A percentile compares a stretch with the other conserved stretches of the same genome.
Evolutionary conservation across 2,888 invertebrate genomes (phyloP).

Genomic region (Lordiphosa andalusiaca): DNA sequence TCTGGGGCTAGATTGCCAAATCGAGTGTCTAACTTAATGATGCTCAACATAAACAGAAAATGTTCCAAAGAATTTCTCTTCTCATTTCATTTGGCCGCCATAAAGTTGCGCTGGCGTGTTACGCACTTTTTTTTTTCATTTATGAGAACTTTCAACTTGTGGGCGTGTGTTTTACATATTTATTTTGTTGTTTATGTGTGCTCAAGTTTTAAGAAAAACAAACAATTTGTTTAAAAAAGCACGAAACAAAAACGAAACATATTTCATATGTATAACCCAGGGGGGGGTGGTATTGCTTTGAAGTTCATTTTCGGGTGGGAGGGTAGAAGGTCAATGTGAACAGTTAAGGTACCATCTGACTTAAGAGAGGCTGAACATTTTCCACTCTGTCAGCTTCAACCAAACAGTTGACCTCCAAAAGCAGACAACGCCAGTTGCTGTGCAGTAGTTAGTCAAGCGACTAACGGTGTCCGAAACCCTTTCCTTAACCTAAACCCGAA

Average conservation of each 20-base stretch:
- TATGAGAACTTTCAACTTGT: conserved; percentile 74
- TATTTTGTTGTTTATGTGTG: conserved; percentile 60
- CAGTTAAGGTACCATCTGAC: no score
- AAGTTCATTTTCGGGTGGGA: neutral
- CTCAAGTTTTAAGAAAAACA: conserved; percentile 5
- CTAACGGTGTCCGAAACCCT: conserved; percentile 27
- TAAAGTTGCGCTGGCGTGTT: conserved; percentile 21
- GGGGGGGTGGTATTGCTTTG: conserved; percentile 1
- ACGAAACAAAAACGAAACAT: conserved; percentile 4
- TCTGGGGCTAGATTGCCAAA: conserved; percentile 56
- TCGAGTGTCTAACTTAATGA: conserved; percentile 74
- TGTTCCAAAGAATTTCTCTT: conserved; percentile 36
- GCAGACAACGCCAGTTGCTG: conserved; percentile 27
- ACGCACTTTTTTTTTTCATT: conserved; percentile 45
- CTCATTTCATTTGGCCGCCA: neutral
- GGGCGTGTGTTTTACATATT: conserved; percentile 59
- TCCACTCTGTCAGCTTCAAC: conserved; percentile 22
- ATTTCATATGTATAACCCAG: neutral
- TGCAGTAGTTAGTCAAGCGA: conserved; percentile 30
- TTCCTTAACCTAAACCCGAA: conserved; percentile 36
- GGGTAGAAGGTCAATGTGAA: conserved; percentile 3
- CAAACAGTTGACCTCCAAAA: conserved; percentile 64
- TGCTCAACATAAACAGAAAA: conserved; percentile 66
- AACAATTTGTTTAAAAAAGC: conserved; percentile 6
- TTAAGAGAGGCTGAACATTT: neutral